Base-by-base conservation (phyloP, 2,113 vertebrate genomes). In the Actenoides lindsayi region DNA sequence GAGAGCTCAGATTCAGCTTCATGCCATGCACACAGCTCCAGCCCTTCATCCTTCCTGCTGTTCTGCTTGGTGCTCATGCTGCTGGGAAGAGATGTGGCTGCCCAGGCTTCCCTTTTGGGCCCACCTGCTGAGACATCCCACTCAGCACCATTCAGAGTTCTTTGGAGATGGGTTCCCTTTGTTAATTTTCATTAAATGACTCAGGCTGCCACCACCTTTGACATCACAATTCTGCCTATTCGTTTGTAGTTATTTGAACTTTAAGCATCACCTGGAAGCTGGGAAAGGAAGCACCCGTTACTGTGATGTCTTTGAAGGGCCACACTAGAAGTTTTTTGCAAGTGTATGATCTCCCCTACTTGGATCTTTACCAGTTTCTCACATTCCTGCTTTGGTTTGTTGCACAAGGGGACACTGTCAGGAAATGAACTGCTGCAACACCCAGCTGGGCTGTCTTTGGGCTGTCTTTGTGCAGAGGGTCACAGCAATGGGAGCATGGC, bases 381-480 rank as follows among this genome's bases (percentile, higher is more conserved):
- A 0, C 9, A 16, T 46, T 25, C 16, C 27, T 37, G 30, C 31
- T 31, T 27, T 73, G n/a, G 33, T 50, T 12, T 17, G 20, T 33
- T n/a, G 44, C 0, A 0, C 20, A 39, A 71, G 28, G 59, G 27
- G 0, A 0, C 41, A 25, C 24, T 1, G 1, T 33, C 12, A 24
- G 42, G 4, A 1, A 44, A 62, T 18, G 3, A 0, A 0, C 44
- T 70, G 44, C 42, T 21, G 64, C 50, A 64, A 69, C 10, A 5
- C 17, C 1, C 0, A 3, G 24, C 50, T 0, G 0, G 69, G 25
- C 63, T 65, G 69, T 16, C 39, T 82, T 53, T 0, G 0, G 69
- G 25, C 63, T 65, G 69, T 16, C 39, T 82, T 53, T 51, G 50
- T 41, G 87, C 76, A 31, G 50, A 53, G 68, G 8, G 7, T 54